Evolutionary conservation across 2,888 invertebrate genomes (phyloP), one percentile per base, ranked within the genome.

Genomic region (Eupithecia dodoneata): DNA sequence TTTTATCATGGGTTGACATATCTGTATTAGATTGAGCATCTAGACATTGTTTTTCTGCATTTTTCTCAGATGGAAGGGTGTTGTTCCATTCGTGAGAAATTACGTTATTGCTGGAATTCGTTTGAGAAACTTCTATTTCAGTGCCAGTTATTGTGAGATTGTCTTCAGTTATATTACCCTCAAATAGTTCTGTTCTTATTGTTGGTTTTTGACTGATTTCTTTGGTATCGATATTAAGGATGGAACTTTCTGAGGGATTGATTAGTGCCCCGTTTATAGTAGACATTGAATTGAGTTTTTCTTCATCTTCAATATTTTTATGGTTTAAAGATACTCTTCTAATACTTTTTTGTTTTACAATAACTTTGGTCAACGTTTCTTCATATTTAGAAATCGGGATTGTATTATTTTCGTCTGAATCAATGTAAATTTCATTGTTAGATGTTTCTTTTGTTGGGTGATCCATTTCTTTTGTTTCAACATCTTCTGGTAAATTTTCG

Each of bases 291-390:
- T 63, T 4, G 63, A 63, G 63, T 63, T 63, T 30, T 63, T 63
- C 63, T 18, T 63, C 63, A 63, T 66, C 10, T 66, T 45, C 69
- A 69, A 42, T 42, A 45, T 13, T 45, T 10, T 69, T 73, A 49
- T 75, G 73, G 44, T 9, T 15, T 69, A 45, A 44, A 44, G 67
- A n/a, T 66, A 42, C 13, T 18, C 1, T n/a, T 69, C 2, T 0
- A 10, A 63, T 74, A 66, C 74, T 65, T 73, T 76, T 76, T 75
- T 69, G 73, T 18, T 74, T 73, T 47, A 76, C 72, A 59, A 76
- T 76, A 18, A 73, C 74, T 9, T 79, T 72, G 44, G 55, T 49
- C 13, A 55, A 74, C 44, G 13, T 71, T 55, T 44, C 15, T 65
- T 74, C 72, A 41, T 49, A n/a, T 67, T 7, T 44, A 2, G 71